Evolutionary conservation across 2,888 invertebrate genomes (phyloP).

Genomic region (Osmoderma eremita): DNA sequence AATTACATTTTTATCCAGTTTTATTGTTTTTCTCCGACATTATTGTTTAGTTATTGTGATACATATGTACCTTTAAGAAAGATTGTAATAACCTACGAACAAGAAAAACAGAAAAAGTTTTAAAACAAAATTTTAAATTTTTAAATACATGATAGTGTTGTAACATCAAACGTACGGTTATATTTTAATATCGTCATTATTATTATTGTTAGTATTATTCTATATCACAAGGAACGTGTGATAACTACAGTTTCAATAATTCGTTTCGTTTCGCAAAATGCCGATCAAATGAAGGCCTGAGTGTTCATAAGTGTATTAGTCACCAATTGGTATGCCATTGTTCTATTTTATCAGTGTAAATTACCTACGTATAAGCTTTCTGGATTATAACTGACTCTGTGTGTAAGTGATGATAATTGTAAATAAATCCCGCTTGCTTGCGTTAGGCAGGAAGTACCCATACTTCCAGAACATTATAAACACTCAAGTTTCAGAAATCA

Average conservation of each 20-base stretch:
- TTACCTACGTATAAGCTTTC: constrained; percentile 2
- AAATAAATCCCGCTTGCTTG: neutral
- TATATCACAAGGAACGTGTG: constrained; percentile 52
- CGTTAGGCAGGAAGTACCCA: neutral
- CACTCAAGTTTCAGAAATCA: constrained; percentile 1
- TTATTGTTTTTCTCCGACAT: constrained; percentile 16
- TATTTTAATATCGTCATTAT: constrained; percentile 16
- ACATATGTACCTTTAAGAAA: constrained; percentile 18
- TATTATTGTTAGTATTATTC: constrained; percentile 25
- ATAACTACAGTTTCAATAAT: constrained; percentile 50
- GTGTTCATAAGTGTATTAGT: constrained; percentile 9
- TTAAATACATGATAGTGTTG: constrained; percentile 16
- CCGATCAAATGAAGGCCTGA: constrained; percentile 23
- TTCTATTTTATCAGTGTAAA: neutral
- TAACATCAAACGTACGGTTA: constrained; percentile 45
- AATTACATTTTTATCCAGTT: constrained; percentile 17
- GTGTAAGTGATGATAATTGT: no score
- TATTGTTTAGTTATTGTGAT: constrained; percentile 19
- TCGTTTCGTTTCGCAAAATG: constrained; percentile 52
- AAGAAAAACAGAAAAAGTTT: neutral
- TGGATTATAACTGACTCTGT: neutral
- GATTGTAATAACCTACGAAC: constrained; percentile 8
- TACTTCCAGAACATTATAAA: constrained; percentile 1
- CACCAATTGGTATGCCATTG: neutral
- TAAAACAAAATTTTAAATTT: neutral